These are phyloP conservation scores for Quadriops clusia DNA, from an alignment of 2,888 invertebrate genomes.

Conservation along the genomic window DNA sequence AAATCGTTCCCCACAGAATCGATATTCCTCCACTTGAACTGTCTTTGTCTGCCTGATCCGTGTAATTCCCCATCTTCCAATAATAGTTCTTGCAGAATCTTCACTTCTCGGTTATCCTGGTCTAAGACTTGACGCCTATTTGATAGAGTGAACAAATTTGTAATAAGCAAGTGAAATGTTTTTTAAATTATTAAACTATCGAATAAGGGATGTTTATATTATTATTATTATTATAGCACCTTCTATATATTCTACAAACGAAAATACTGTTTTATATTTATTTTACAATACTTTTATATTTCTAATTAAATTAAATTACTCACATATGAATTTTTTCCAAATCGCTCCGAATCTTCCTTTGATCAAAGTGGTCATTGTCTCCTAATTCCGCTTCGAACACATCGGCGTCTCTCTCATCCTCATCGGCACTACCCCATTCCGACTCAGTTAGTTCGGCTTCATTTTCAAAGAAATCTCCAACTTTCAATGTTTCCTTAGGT, in stretches of 20 bases:
- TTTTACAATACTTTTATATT: constrained; percentile 2
- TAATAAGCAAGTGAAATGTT: constrained; percentile 5
- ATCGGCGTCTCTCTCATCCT: constrained; percentile 71
- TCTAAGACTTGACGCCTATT: constrained; percentile 73
- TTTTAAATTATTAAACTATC: neutral
- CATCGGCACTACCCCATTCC: constrained; percentile 81
- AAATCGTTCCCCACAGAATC: constrained; percentile 24
- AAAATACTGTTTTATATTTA: too few species aligned
- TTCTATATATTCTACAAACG: too few species aligned
- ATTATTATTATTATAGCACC: too few species aligned
- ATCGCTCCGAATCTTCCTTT: constrained; percentile 63
- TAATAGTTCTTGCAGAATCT: constrained; percentile 71
- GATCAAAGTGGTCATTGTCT: constrained; percentile 72
- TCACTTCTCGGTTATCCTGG: constrained; percentile 76
- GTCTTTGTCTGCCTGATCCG: constrained; percentile 60
- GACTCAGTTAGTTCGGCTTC: constrained; percentile 90
- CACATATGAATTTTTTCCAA: constrained; percentile 78
- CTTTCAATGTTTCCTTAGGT: constrained; percentile 27
- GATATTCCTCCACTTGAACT: constrained; percentile 78
- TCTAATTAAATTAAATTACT: constrained; percentile 26
- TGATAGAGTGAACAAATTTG: too few species aligned
- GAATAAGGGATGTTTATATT: too few species aligned
- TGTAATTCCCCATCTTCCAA: constrained; percentile 84
- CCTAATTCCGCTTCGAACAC: constrained; percentile 73
- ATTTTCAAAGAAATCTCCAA: constrained; percentile 68